Evolutionary conservation across 1,140 invertebrate genomes (phyloP).

Genomic region (Teleopsis dalmanni): DNA sequence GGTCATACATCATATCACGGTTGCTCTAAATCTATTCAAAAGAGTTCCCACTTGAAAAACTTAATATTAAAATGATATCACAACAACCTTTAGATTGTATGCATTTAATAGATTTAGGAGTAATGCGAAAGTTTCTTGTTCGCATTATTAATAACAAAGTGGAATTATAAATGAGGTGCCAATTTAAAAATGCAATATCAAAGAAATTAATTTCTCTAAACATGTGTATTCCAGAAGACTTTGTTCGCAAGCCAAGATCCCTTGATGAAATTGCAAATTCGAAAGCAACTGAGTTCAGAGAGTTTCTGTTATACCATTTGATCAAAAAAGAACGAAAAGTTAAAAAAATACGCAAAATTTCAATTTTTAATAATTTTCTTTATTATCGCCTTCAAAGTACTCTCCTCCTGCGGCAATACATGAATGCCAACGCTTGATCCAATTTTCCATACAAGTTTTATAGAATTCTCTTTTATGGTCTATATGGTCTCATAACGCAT

Average conservation of each 20-base stretch:
- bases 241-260: slow-evolving; percentile 8
- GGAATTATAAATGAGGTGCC: too few relatives aligned
- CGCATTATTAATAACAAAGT: slow-evolving; percentile 9
- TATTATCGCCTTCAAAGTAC: too few relatives aligned
- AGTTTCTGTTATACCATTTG: too few relatives aligned
- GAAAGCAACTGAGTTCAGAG: too few relatives aligned
- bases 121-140: slow-evolving; percentile 15
- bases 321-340: too few relatives aligned
- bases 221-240: slow-evolving; percentile 8
- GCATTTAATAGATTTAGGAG: slow-evolving; percentile 17
- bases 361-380: too few relatives aligned
- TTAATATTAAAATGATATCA: slow-evolving; percentile 12
- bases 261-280: slow-evolving; percentile 1
- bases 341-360: too few relatives aligned
- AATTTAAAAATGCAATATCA: not conserved
- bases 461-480: too few relatives aligned
- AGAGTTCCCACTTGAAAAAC: slow-evolving; percentile 9
- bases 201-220: slow-evolving; percentile 8
- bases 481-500: too few relatives aligned
- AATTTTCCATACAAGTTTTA: too few relatives aligned
- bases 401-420: too few relatives aligned
- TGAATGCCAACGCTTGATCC: too few relatives aligned
- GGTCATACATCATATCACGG: slow-evolving; percentile 9
- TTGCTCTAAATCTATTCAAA: slow-evolving; percentile 12
- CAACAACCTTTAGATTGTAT: slow-evolving; percentile 15